phyloP scores from a whole-genome alignment of 2,888 invertebrate genomes.

The Patella depressa region DNA sequence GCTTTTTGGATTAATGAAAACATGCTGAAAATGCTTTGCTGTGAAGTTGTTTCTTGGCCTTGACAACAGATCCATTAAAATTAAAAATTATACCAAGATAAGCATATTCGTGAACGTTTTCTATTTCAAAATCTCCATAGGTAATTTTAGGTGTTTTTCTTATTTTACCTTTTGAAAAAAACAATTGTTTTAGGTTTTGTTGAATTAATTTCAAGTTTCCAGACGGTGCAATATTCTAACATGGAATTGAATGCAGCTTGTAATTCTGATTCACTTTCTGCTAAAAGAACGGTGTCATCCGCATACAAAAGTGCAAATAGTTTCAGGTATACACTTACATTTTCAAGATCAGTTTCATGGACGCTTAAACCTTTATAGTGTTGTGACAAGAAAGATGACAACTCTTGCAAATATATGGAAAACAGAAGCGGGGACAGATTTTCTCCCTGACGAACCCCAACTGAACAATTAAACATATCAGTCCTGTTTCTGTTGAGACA shows the following conservation, averaged over 20 bases:
- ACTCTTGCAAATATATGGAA: background rate
- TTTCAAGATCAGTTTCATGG: background rate
- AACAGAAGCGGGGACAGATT: background rate
- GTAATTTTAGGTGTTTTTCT: background rate
- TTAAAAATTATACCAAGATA: slow-evolving; percentile 18
- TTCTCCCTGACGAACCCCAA: background rate
- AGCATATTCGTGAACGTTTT: slow-evolving; percentile 18
- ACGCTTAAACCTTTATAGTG: background rate
- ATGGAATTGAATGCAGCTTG: slow-evolving; percentile 20
- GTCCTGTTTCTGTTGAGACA: background rate
- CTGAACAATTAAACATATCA: background rate
- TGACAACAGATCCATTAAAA: slow-evolving; percentile 7
- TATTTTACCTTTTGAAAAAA: slow-evolving; percentile 15
- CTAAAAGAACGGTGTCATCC: slow-evolving; percentile 23
- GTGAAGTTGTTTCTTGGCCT: slow-evolving; percentile 8
- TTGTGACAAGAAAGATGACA: background rate
- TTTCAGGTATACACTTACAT: slow-evolving; percentile 3
- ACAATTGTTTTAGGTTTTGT: slow-evolving; percentile 18
- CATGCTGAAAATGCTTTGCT: slow-evolving; percentile 16
- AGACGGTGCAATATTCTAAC: slow-evolving; percentile 17
- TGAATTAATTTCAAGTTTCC: slow-evolving; percentile 20
- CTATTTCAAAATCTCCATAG: slow-evolving; percentile 12
- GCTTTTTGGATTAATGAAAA: background rate
- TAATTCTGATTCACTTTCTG: slow-evolving; percentile 13
- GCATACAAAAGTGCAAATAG: slow-evolving; percentile 23